Conservation (phyloP, 1,140 invertebrate genomes). For the Sarcophaga bullata region DNA sequence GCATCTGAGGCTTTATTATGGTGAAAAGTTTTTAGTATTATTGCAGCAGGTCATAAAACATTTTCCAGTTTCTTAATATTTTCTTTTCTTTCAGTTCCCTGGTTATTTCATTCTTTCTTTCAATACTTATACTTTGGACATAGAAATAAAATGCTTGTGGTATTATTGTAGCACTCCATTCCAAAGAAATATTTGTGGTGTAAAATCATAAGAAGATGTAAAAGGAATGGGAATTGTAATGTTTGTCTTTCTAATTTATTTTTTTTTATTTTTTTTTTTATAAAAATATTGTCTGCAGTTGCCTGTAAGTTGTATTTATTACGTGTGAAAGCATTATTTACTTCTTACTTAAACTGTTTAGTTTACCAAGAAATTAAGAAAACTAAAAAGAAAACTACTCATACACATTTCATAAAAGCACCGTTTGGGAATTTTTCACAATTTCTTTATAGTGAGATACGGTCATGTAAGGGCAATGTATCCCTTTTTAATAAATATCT, state of each 20-base stretch:
- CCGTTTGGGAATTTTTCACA: too few relatives aligned
- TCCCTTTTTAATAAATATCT: too few relatives aligned
- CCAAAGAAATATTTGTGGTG: neutral
- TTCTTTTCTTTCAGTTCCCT: neutral
- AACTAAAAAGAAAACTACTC: too few relatives aligned
- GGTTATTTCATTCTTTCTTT: neutral
- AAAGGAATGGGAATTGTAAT: neutral
- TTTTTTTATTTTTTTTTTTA: neutral
- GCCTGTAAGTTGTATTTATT: neutral
- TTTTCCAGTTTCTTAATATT: neutral
- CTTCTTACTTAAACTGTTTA: neutral
- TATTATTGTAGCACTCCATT: neutral
- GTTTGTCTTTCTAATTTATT: neutral
- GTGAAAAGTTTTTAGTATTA: conserved; percentile 9
- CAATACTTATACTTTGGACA: neutral
- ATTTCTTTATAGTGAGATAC: too few relatives aligned
- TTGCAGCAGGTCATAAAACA: conserved; percentile 27
- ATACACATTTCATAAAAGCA: too few relatives aligned
- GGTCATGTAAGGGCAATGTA: too few relatives aligned
- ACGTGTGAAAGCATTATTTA: neutral
- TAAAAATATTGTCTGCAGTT: neutral
- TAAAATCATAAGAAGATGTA: too few relatives aligned
- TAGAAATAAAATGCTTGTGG: neutral
- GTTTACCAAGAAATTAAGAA: neutral
- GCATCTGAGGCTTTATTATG: neutral